phyloP scores from a whole-genome alignment of 2,113 vertebrate genomes.

The Pyxicephalus adspersus region DNA sequence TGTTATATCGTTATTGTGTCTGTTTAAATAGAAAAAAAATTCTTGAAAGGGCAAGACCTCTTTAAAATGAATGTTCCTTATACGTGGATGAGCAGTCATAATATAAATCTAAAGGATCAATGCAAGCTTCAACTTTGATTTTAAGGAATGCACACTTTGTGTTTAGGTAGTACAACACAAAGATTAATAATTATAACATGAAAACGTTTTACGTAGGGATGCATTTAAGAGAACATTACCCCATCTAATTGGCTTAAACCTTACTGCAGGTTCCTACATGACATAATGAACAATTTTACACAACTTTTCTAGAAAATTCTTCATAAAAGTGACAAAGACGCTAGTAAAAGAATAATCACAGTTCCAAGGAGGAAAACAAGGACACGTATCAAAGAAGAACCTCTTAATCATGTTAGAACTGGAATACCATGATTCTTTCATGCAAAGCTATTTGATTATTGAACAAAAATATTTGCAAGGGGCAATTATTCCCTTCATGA shows the following conservation, averaged over 20 bases:
- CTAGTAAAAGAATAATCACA: conserved; percentile 41
- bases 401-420: conserved; percentile 14
- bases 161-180: neutral
- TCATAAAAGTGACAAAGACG: conserved; percentile 28
- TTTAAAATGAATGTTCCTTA: too few species aligned
- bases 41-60: too few species aligned
- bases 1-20: too few species aligned
- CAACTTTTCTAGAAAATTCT: neutral
- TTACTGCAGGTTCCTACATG: conserved; percentile 22
- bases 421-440: neutral
- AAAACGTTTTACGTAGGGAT: neutral
- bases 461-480: neutral
- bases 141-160: neutral
- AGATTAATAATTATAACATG: neutral
- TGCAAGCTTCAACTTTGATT: too few species aligned
- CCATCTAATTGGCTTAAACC: neutral
- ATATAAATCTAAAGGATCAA: too few species aligned
- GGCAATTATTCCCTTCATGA: too few species aligned
- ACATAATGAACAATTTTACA: conserved; percentile 20
- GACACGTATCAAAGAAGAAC: conserved; percentile 7
- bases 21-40: too few species aligned
- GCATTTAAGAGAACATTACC: neutral
- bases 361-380: conserved; percentile 27
- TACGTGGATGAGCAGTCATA: too few species aligned
- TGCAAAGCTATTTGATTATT: neutral